Conservation (phyloP, 2,113 vertebrate species). For the Burhinus bistriatus region DNA sequence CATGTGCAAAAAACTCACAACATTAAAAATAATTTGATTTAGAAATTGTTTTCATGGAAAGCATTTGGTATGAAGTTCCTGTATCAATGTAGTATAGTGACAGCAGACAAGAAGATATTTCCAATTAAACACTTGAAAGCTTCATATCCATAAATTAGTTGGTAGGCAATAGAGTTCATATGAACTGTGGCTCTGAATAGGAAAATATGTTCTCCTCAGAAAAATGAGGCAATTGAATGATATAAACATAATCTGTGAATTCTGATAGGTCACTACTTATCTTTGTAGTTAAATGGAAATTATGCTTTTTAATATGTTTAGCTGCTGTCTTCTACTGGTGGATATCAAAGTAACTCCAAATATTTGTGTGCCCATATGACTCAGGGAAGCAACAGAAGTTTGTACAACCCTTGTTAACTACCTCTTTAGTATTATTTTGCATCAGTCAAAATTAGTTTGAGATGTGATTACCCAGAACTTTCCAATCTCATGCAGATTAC, state of each 20-base stretch:
- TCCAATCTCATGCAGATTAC: neutral
- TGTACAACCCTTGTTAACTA: neutral
- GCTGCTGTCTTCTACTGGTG: neutral
- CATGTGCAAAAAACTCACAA: slow-evolving; percentile 32
- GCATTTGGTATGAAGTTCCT: neutral
- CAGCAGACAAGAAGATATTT: slow-evolving; percentile 39
- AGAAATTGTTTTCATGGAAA: slow-evolving; percentile 62
- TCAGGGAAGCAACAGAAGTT: neutral
- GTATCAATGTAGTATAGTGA: slow-evolving; percentile 23
- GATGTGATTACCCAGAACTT: neutral
- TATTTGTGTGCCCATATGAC: neutral
- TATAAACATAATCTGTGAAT: neutral
- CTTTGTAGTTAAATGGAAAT: neutral
- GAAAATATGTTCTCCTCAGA: neutral
- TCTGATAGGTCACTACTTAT: neutral
- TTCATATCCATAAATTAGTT: slow-evolving; percentile 50
- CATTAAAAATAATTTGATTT: slow-evolving; percentile 69
- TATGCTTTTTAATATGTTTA: neutral
- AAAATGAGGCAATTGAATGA: neutral
- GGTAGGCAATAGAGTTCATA: neutral
- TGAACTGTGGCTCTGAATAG: neutral
- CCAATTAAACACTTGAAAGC: slow-evolving; percentile 65
- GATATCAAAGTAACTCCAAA: neutral
- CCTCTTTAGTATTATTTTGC: neutral
- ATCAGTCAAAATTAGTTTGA: neutral